Percentiles rank a stretch among this genome's conserved stretches.
Evolutionary conservation across 2,888 invertebrate species (phyloP).

Genomic region (Stenodema calcarata): DNA sequence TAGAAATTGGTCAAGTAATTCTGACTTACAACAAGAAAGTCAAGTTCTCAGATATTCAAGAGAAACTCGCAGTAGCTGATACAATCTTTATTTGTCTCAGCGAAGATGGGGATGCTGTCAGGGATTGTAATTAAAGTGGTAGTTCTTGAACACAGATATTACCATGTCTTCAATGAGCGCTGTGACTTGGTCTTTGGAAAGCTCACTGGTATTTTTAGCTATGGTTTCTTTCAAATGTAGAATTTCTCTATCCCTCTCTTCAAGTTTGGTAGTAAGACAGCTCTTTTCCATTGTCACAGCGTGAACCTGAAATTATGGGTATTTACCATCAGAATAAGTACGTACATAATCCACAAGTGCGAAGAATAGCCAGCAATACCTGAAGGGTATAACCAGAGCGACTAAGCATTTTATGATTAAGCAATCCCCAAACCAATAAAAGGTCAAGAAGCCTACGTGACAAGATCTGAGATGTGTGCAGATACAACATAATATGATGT

Average conservation of each 20-base stretch:
- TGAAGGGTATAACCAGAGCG: too few relatives aligned
- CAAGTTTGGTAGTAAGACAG: slow-evolving; percentile 58
- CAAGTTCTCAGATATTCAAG: neutral
- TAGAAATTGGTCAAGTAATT: too few relatives aligned
- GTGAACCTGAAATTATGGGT: slow-evolving; percentile 57
- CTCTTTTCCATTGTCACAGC: slow-evolving; percentile 59
- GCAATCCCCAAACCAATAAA: too few relatives aligned
- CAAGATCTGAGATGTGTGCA: too few relatives aligned
- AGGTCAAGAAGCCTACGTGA: too few relatives aligned
- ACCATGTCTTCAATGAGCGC: slow-evolving; percentile 37
- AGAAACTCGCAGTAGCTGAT: neutral
- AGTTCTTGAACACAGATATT: slow-evolving; percentile 42
- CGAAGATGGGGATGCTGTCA: neutral
- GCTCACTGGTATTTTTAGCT: slow-evolving; percentile 30
- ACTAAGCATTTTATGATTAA: too few relatives aligned
- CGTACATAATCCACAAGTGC: too few relatives aligned
- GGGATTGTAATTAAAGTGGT: slow-evolving; percentile 4
- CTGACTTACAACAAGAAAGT: too few relatives aligned
- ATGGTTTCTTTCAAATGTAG: slow-evolving; percentile 48
- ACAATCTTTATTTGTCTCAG: neutral
- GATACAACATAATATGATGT: too few relatives aligned
- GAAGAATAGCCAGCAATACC: too few relatives aligned
- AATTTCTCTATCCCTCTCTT: slow-evolving; percentile 57
- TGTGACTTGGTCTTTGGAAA: slow-evolving; percentile 34
- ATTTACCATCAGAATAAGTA: too few relatives aligned